Evolutionary conservation across 2,113 vertebrate species (phyloP), one percentile per base, ranked within the genome.

Genomic region (Ursus arctos): DNA sequence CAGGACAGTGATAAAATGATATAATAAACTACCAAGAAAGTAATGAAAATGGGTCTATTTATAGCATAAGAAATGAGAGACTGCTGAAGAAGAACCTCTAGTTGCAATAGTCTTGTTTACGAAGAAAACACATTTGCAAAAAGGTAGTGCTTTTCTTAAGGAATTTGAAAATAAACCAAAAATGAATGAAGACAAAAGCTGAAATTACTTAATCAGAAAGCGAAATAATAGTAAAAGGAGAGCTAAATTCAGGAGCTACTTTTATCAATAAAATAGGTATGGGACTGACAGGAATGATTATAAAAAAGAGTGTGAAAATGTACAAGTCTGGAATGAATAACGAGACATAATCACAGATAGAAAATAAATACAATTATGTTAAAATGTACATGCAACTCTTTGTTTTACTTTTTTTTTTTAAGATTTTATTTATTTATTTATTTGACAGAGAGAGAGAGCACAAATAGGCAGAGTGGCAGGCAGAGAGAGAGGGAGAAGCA

Each of bases 171-270:
- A 65, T 65, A 65, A 65, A 16, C 63, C 31, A 31, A 63, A 95
- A 93, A 57, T 88, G 6, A 72, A 59, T 88, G 43, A 93, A 87
- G 31, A 72, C 36, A 61, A 83, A 53, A 96, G 28, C 22, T 85
- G 49, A 95, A 95, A 84, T 31, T 57, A 95, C 61, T 80, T 53
- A 36, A 74, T 84, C 80, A 67, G 28, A 94, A 95, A 85, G 59
- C 9, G 72, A 91, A 91, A 79, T 65, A 77, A 91, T 40, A 85
- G 9, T 74, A 91, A 91, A 94, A 91, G 67, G 71, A 51, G 24
- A 90, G 86, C 12, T 74, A 83, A 80, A 84, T 84, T 67, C 6
- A 80, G 65, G 91, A 83, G 16, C 5, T 72, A 53, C 21, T 67
- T 92, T 94, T 16, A 82, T 83, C n/a, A 94, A 31, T 74, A 76